These are phyloP conservation scores for Polyommatus iphigenia DNA, from an alignment of 2,888 invertebrate genomes.

Conservation along the genomic window DNA sequence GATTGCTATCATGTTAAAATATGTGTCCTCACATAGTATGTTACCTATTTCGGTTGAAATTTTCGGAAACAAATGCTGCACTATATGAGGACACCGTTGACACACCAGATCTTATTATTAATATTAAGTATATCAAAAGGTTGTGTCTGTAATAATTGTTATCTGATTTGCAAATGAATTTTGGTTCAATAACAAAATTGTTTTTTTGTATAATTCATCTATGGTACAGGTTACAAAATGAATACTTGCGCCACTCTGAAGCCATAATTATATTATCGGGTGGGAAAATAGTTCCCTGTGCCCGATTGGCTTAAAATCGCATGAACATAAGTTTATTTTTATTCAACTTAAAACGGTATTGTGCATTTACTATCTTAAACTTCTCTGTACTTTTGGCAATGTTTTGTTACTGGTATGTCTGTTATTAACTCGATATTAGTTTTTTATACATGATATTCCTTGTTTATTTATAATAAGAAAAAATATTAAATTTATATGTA, in stretches of 20 bases:
- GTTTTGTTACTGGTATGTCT: background rate
- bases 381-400: conserved; percentile 3
- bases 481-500: background rate
- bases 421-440: conserved; percentile 5
- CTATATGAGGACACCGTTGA: no score
- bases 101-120: no score
- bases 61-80: no score
- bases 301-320: background rate
- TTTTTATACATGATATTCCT: background rate
- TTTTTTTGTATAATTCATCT: no score
- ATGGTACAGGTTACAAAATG: background rate
- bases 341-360: background rate
- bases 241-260: background rate
- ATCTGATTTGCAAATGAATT: background rate
- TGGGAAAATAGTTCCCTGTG: no score
- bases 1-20: background rate
- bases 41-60: no score
- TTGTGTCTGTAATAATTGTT: background rate
- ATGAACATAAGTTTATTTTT: background rate
- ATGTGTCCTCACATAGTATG: no score
- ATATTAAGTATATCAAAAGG: background rate
- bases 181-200: background rate
- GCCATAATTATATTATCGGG: background rate
- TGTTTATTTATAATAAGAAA: background rate
- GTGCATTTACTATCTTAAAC: background rate